Base-by-base conservation (phyloP, 2,113 vertebrate genomes). In the Perognathus longimembris region DNA sequence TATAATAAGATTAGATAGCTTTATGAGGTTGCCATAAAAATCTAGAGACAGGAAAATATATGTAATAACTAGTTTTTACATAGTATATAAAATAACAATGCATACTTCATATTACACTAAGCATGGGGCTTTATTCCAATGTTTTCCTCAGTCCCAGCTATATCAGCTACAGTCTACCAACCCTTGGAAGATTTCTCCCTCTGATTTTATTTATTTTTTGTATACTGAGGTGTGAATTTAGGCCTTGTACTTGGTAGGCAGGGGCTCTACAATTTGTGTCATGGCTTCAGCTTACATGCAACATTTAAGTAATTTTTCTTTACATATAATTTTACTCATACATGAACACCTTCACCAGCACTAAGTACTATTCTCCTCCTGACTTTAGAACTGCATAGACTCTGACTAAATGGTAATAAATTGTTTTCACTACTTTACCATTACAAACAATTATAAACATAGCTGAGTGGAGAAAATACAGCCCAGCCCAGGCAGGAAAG, bases 361-460 rank as follows among this genome's bases (percentile, higher is more conserved):
- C 36, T 63, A 79, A 59, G 79, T 74, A 73, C 40, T 78, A 89
- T 50, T 78, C 21, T 63, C 61, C 22, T 40, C 32, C 79, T 42
- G 38, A 90, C 59, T 67, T 80, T 94, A 93, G 78, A 77, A 61
- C 61, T 80, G 57, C 63, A 85, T 18, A 11, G 30, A 57, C 69
- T 54, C 22, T 78, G 50, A 73, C 50, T 93, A 85, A 91, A 67
- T n/a, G 1, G 54, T 73, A 32, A 92, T 32, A 81, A 70, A 36
- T 90, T 78, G 9, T 79, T 92, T 88, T 80, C 45, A 82, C 1
- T 88, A 77, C 9, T 82, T 95, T 85, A 20, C 6, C 40, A 11
- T 70, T 93, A 85, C 77, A 85, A 73, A 69, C 6, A 89, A 59
- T 85, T 74, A 40, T 64, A 3, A 59, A 77, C 21, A 87, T 20